phyloP scores from a whole-genome alignment of 2,888 invertebrate genomes.

The Epistrophe eligans region DNA sequence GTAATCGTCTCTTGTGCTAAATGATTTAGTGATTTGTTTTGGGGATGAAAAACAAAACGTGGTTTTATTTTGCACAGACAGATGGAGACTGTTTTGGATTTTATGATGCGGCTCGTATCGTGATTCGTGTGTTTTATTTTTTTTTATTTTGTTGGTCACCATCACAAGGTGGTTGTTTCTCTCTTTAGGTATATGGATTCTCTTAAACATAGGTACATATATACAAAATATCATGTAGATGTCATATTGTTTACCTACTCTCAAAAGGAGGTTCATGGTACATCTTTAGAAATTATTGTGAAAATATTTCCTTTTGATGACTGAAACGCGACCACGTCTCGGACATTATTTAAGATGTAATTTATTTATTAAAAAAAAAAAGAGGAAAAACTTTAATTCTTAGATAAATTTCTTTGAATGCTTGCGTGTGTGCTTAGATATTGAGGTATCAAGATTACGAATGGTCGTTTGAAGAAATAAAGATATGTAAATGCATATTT shows the following conservation, averaged over 20 bases:
- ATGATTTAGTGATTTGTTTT: conserved; percentile 52
- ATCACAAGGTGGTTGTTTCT: conserved; percentile 42
- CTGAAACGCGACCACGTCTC: conserved; percentile 14
- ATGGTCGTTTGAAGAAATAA: not conserved
- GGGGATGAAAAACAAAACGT: conserved; percentile 60
- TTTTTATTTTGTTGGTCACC: not conserved
- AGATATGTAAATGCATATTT: not conserved
- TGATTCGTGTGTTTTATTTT: conserved; percentile 31
- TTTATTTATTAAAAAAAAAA: conserved; percentile 1
- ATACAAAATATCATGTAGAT: not conserved
- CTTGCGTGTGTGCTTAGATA: not conserved
- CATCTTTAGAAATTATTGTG: conserved; percentile 46
- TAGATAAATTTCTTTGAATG: not conserved
- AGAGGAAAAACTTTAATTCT: not conserved
- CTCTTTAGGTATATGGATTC: conserved; percentile 29
- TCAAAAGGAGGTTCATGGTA: conserved; percentile 40
- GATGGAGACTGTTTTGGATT: conserved; percentile 48
- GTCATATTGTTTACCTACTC: conserved; percentile 7
- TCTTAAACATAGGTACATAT: conserved; percentile 5
- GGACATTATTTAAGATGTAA: conserved; percentile 26
- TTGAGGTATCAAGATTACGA: not conserved
- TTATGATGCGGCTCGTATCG: conserved; percentile 1
- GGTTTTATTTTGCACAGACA: conserved; percentile 58
- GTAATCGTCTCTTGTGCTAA: conserved; percentile 29
- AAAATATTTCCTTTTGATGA: conserved; percentile 19